phyloP scores from a whole-genome alignment of 2,797 vertebrate species.

The Silurus lanzhouensis region DNA sequence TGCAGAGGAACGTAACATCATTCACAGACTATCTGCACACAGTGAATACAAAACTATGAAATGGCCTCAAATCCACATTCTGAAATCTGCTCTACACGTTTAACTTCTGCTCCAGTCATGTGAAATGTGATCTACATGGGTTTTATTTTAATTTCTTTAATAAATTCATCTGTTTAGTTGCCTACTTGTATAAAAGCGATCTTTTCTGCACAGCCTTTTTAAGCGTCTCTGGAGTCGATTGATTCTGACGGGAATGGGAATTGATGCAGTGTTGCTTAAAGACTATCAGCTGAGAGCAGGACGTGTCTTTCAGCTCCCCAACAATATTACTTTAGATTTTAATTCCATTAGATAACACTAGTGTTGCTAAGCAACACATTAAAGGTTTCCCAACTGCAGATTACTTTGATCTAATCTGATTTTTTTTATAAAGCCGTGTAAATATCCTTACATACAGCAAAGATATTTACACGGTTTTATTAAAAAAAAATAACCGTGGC shows the following conservation, averaged over 20 bases:
- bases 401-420: slow-evolving; percentile 15
- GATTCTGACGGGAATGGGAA: background rate
- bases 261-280: slow-evolving; percentile 13
- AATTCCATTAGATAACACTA: slow-evolving; percentile 21
- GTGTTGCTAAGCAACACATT: slow-evolving; percentile 24
- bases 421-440: background rate
- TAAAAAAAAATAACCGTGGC: background rate
- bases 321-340: slow-evolving; percentile 20
- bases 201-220: background rate
- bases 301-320: slow-evolving; percentile 12
- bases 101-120: background rate
- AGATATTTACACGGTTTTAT: too few relatives aligned
- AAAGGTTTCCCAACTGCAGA: slow-evolving; percentile 7
- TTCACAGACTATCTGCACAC: background rate
- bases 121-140: background rate
- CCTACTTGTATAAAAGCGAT: background rate
- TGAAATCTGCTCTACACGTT: background rate
- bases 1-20: background rate
- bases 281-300: background rate
- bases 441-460: background rate
- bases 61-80: background rate
- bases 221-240: background rate
- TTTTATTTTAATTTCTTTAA: background rate
- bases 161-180: background rate
- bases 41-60: background rate